Conservation (phyloP, 2,888 invertebrate species). For the Notodonta dromedarius region DNA sequence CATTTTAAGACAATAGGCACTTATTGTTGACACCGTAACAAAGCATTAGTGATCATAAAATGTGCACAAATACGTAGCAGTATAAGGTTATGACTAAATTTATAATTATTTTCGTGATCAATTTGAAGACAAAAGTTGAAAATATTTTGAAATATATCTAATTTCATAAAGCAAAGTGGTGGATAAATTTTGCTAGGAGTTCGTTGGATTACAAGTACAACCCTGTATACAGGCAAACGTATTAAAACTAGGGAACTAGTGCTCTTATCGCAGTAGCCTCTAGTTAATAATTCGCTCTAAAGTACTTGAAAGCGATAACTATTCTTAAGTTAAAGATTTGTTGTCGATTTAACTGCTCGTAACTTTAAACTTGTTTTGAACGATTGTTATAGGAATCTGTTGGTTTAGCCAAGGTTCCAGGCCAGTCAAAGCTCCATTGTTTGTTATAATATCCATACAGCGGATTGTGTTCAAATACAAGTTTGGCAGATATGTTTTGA, state of each 20-base stretch:
- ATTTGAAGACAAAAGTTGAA: no score
- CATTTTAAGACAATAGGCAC: no score
- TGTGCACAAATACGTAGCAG: no score
- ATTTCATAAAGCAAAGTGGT: no score
- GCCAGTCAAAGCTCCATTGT: constrained; percentile 52
- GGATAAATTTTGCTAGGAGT: no score
- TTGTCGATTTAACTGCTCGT: constrained; percentile 33
- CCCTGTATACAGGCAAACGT: not conserved
- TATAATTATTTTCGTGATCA: no score
- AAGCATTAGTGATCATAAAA: no score
- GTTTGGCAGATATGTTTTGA: not conserved
- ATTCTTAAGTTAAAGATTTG: constrained; percentile 17
- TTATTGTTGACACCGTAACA: no score
- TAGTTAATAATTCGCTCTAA: constrained; percentile 7
- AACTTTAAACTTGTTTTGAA: constrained; percentile 53
- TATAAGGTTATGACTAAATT: no score
- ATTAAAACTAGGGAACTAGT: not conserved
- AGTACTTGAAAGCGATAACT: constrained; percentile 2
- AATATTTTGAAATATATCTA: no score
- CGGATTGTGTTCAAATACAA: constrained; percentile 12
- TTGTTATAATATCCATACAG: constrained; percentile 35
- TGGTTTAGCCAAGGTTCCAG: constrained; percentile 41
- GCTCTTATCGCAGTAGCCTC: constrained; percentile 4
- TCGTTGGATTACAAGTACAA: no score
- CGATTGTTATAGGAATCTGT: constrained; percentile 50